Conservation (phyloP, 2,797 vertebrate species). For the Microctenopoma steveboyesi region DNA sequence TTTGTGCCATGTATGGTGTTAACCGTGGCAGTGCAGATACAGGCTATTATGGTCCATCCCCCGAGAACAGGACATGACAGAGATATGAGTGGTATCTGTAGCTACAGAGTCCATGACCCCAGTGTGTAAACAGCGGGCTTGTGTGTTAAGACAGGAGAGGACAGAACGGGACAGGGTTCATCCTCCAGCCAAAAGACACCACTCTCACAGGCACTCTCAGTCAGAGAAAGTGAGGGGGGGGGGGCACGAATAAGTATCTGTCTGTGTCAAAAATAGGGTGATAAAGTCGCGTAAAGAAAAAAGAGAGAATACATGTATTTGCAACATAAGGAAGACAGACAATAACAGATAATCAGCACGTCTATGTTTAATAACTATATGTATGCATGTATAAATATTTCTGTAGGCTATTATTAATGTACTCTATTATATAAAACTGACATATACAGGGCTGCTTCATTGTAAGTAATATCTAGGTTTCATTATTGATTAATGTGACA, state of each 20-base stretch:
- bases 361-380: too few relatives aligned
- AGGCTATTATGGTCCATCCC: slow-evolving; percentile 59
- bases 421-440: neutral
- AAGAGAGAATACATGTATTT: neutral
- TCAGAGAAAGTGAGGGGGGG: slow-evolving; percentile 34
- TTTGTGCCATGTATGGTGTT: slow-evolving; percentile 53
- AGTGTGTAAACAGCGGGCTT: slow-evolving; percentile 87
- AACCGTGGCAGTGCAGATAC: slow-evolving; percentile 42
- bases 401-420: too few relatives aligned
- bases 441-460: neutral
- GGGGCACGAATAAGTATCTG: neutral
- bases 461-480: neutral
- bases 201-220: slow-evolving; percentile 80
- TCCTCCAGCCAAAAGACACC: slow-evolving; percentile 82
- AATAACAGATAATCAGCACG: too few relatives aligned
- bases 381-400: too few relatives aligned
- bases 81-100: slow-evolving; percentile 82
- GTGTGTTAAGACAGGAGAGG: slow-evolving; percentile 79
- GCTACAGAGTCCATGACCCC: slow-evolving; percentile 87
- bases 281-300: neutral
- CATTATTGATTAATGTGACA: neutral
- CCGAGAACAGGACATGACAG: slow-evolving; percentile 46
- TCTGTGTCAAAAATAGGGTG: slow-evolving; percentile 10
- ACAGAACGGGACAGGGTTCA: slow-evolving; percentile 79
- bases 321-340: neutral